phyloP scores from a whole-genome alignment of 2,113 vertebrate genomes.

The Platysteira castanea region DNA sequence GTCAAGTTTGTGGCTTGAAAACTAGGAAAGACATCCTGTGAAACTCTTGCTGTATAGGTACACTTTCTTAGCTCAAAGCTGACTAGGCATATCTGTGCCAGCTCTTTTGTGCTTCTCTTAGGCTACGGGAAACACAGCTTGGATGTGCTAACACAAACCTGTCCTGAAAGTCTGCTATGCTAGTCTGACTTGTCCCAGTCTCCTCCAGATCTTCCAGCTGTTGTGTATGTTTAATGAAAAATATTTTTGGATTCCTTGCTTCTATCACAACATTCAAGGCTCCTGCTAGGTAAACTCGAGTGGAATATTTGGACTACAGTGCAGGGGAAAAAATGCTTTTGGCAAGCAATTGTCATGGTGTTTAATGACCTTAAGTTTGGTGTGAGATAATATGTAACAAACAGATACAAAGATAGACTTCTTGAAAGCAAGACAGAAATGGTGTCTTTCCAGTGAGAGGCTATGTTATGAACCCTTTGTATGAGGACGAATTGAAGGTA shows the following conservation, averaged over 20 bases:
- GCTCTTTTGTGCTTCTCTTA: neutral
- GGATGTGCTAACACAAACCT: neutral
- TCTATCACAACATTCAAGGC: neutral
- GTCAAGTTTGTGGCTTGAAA: neutral
- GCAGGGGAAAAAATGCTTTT: neutral
- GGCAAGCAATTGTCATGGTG: neutral
- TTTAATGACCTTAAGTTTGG: neutral
- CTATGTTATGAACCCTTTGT: neutral
- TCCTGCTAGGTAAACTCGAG: accelerated
- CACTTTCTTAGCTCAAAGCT: neutral
- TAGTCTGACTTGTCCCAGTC: neutral
- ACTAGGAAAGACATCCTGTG: neutral
- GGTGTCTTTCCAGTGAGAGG: neutral
- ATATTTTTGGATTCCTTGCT: neutral
- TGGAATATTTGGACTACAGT: neutral
- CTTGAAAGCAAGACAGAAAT: neutral
- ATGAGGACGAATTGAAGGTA: neutral
- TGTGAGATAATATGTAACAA: neutral
- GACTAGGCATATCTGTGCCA: neutral
- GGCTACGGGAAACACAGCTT: neutral
- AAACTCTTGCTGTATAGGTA: neutral
- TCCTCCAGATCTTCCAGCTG: neutral
- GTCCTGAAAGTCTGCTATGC: neutral
- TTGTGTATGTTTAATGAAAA: neutral
- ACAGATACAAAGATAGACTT: neutral